Evolutionary conservation across 2,113 vertebrate genomes (phyloP).

Genomic region (Pyxicephalus adspersus): DNA sequence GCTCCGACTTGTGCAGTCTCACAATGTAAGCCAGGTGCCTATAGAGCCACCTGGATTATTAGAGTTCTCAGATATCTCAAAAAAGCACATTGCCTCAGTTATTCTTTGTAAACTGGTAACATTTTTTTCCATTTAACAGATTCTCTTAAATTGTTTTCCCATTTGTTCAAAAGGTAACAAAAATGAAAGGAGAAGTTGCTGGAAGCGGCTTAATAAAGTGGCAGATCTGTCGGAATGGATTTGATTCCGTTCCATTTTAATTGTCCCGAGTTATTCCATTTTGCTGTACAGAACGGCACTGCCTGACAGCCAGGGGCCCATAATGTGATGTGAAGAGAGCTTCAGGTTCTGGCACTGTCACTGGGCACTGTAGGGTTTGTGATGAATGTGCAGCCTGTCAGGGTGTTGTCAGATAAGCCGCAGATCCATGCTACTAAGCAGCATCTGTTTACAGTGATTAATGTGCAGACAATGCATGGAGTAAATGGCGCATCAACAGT

Average conservation of each 20-base stretch:
- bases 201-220: not conserved
- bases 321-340: no score
- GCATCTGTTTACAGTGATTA: constrained; percentile 27
- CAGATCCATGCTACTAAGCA: not conserved
- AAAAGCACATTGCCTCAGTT: not conserved
- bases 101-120: not conserved
- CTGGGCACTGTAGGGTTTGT: not conserved
- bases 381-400: constrained; percentile 47
- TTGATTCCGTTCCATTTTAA: not conserved
- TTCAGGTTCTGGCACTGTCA: not conserved
- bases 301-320: no score
- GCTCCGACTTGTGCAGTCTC: no score
- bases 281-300: not conserved
- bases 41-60: no score
- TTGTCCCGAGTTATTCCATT: not conserved
- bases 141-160: not conserved
- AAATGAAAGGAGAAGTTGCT: not conserved
- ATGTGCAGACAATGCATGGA: constrained; percentile 6
- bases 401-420: constrained; percentile 31
- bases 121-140: not conserved
- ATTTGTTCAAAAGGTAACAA: no score
- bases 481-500: constrained; percentile 17
- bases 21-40: no score
- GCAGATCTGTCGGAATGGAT: no score
- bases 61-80: no score